Percentiles rank a stretch among this genome's conserved stretches.
These are phyloP conservation scores for Emydoidea blandingii DNA, from an alignment of 2,797 vertebrate genomes.

Conservation along the genomic window DNA sequence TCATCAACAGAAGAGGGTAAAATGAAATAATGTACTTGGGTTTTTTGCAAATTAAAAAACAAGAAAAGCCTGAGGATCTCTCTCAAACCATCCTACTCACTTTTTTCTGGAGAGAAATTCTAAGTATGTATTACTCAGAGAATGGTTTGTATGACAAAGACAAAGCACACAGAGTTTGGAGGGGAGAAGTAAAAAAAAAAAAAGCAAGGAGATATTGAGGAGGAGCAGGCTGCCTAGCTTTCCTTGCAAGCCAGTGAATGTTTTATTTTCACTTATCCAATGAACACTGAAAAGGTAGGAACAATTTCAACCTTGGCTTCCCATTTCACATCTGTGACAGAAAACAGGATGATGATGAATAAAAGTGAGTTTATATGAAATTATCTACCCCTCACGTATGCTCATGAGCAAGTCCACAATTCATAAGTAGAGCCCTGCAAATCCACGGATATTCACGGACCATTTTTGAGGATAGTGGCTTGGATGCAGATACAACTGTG, in stretches of 20 bases:
- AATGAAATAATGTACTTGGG: not conserved
- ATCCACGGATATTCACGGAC: too few relatives aligned
- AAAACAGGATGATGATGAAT: not conserved
- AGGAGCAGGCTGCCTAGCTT: not conserved
- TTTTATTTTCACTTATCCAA: not conserved
- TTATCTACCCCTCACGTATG: not conserved
- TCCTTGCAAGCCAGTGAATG: not conserved
- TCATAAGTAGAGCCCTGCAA: not conserved
- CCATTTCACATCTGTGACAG: not conserved
- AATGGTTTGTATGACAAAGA: constrained; percentile 14
- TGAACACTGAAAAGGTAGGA: not conserved
- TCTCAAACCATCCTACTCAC: constrained; percentile 11
- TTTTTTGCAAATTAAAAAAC: not conserved
- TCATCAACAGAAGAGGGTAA: not conserved
- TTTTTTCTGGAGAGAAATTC: constrained; percentile 15
- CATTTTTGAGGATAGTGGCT: too few relatives aligned
- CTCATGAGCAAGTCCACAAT: not conserved
- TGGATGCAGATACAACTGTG: too few relatives aligned
- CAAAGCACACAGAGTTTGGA: not conserved
- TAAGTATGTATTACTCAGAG: constrained; percentile 4
- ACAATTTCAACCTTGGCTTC: not conserved
- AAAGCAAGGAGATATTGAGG: not conserved
- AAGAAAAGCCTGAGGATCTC: not conserved
- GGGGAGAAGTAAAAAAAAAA: not conserved
- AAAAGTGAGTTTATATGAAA: not conserved